Percentiles rank a stretch among this genome's conserved stretches.
Evolutionary conservation across 2,797 vertebrate genomes (phyloP).

Genomic region (Buphagus erythrorhynchus): DNA sequence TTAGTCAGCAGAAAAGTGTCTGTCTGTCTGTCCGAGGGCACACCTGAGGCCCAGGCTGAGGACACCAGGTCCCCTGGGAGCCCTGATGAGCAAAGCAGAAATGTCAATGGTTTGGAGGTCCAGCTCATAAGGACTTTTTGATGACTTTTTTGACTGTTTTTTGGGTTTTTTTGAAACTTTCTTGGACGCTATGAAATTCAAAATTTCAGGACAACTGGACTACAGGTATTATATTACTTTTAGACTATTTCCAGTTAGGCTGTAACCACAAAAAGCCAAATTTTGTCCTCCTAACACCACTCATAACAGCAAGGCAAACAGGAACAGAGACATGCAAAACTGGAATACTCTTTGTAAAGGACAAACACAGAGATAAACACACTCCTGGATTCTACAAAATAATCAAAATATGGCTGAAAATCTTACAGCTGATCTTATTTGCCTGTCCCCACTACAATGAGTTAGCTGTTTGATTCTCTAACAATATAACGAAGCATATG

Average conservation of each 20-base stretch:
- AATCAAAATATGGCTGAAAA: background rate
- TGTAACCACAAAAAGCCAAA: background rate
- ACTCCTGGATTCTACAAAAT: background rate
- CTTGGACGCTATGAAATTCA: background rate
- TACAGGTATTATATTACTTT: background rate
- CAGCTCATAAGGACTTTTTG: background rate
- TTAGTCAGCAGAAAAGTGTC: background rate
- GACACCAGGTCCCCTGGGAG: background rate
- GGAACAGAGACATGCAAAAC: background rate
- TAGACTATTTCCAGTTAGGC: background rate
- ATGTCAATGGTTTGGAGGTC: background rate
- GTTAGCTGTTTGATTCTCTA: background rate
- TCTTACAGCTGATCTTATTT: background rate
- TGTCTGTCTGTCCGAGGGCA: rapidly evolving
- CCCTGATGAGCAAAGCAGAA: background rate
- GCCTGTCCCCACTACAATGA: background rate
- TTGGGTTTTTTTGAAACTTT: background rate
- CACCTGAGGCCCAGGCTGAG: background rate
- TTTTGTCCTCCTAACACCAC: background rate
- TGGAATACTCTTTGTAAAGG: background rate
- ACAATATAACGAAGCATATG: background rate
- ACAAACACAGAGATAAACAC: background rate
- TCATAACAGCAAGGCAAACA: background rate
- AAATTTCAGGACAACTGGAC: background rate
- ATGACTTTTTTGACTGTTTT: too few species aligned